These are phyloP conservation scores for Pygocentrus nattereri DNA, from an alignment of 2,797 vertebrate species.

Conservation along the genomic window DNA sequence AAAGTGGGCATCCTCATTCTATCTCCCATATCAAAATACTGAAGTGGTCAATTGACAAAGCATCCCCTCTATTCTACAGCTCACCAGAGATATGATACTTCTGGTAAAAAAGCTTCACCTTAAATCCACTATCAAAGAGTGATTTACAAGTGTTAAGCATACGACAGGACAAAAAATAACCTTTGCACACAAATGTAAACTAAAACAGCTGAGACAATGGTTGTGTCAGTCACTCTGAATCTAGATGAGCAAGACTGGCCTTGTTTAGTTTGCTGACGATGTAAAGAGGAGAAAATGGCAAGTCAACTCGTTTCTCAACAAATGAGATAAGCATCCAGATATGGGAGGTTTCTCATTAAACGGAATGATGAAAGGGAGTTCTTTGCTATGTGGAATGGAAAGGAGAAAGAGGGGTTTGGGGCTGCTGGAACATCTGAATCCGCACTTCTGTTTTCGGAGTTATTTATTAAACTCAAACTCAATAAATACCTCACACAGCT, in stretches of 20 bases:
- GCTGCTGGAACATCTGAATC: background rate
- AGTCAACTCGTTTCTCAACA: slow-evolving; percentile 7
- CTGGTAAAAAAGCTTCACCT: background rate
- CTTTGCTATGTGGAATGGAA: background rate
- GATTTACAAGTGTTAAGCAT: background rate
- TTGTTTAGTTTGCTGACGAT: background rate
- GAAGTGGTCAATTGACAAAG: background rate
- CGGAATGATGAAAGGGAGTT: background rate
- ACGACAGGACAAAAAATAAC: background rate
- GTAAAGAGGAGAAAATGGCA: background rate
- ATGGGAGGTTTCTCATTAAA: slow-evolving; percentile 3
- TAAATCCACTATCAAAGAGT: background rate
- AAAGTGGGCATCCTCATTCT: background rate
- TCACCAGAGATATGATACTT: background rate
- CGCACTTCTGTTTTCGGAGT: background rate
- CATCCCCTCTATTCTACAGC: background rate
- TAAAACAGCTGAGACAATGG: background rate
- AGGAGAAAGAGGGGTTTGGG: background rate
- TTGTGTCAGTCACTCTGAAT: background rate
- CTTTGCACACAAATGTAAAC: background rate
- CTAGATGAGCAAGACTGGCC: background rate
- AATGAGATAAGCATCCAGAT: slow-evolving; percentile 9
- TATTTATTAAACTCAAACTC: background rate
- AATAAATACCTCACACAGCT: background rate
- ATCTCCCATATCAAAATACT: background rate